Evolutionary conservation across 2,113 vertebrate species (phyloP).

Genomic region (Sinocyclocheilus rhinocerous): DNA sequence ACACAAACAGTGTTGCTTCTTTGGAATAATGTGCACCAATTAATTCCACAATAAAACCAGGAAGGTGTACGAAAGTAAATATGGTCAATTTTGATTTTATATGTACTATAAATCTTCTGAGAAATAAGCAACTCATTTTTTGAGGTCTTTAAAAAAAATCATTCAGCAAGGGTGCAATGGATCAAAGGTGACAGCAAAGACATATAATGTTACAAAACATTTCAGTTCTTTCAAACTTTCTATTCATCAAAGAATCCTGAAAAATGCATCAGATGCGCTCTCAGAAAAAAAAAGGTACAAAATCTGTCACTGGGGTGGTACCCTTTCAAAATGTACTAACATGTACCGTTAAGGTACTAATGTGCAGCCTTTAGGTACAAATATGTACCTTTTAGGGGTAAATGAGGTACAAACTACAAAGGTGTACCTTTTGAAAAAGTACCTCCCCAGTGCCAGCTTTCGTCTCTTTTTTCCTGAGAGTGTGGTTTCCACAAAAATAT

Average conservation of each 20-base stretch:
- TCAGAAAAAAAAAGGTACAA: no score
- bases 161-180: neutral
- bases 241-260: neutral
- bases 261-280: neutral
- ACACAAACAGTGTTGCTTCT: neutral
- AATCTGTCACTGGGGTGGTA: no score
- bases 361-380: no score
- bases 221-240: neutral
- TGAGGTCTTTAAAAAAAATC: neutral
- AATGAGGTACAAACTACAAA: no score
- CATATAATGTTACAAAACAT: neutral
- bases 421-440: no score
- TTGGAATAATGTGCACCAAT: neutral
- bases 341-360: no score
- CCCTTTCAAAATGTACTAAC: no score
- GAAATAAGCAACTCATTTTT: neutral
- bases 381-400: no score
- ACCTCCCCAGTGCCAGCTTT: no score
- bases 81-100: neutral
- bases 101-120: neutral
- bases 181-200: neutral
- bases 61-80: neutral
- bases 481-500: no score
- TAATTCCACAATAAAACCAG: neutral
- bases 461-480: no score